These are phyloP conservation scores for Phrixothrix hirtus DNA, from an alignment of 2,888 invertebrate genomes.

Conservation along the genomic window DNA sequence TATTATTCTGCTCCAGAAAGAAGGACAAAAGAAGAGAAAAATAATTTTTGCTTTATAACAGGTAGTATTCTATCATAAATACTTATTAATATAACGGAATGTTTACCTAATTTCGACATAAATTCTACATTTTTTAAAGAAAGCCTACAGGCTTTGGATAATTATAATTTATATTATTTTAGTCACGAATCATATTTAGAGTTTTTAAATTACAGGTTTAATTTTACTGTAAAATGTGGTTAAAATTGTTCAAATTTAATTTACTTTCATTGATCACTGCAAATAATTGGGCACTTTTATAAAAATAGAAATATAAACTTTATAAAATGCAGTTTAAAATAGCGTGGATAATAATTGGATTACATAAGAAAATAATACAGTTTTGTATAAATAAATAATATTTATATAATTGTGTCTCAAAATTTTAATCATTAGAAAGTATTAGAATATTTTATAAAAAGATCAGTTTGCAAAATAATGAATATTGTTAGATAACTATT, in stretches of 20 bases:
- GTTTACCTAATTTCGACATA: conserved; percentile 15
- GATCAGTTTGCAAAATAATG: no score
- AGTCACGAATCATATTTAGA: conserved; percentile 17
- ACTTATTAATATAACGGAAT: conserved; percentile 23
- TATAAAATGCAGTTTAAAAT: no score
- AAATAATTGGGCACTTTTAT: no score
- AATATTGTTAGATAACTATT: no score
- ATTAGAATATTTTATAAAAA: no score
- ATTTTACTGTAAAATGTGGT: conserved; percentile 9
- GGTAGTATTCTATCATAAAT: conserved; percentile 10
- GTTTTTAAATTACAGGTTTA: conserved; percentile 10
- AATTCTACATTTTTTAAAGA: conserved; percentile 13
- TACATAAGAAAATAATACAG: no score
- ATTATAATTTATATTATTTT: conserved; percentile 14
- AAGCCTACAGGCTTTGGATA: conserved; percentile 17
- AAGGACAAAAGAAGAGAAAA: conserved; percentile 6
- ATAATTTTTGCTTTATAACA: conserved; percentile 13
- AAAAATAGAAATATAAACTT: no score
- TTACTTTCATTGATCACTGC: not conserved
- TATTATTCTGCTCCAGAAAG: not conserved
- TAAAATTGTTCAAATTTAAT: not conserved
- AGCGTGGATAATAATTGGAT: no score
- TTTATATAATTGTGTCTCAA: no score
- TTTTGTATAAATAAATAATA: no score
- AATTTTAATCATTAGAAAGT: no score